A percentile compares a stretch with the other conserved stretches of the same genome.
Evolutionary conservation across 2,888 invertebrate species (phyloP).

Genomic region (Andrena flavipes): DNA sequence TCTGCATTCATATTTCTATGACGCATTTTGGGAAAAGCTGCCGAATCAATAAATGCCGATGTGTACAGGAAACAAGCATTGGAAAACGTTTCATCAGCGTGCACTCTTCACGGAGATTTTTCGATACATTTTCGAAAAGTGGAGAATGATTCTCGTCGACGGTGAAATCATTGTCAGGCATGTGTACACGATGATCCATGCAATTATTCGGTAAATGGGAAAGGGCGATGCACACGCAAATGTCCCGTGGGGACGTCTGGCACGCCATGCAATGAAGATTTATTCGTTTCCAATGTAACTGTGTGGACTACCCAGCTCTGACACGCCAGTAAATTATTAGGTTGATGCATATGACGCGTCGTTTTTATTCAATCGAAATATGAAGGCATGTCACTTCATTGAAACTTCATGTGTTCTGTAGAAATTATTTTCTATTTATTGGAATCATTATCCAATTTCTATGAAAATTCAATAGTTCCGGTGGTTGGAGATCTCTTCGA

Average conservation of each 20-base stretch:
- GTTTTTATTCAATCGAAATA: conserved; percentile 3
- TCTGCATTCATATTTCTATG: conserved; percentile 4
- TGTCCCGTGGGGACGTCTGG: conserved; percentile 59
- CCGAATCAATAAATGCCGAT: conserved; percentile 14
- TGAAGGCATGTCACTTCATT: not conserved
- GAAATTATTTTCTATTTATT: not conserved
- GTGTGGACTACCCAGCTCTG: conserved; percentile 9
- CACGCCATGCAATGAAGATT: conserved; percentile 69
- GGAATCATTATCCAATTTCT: too few species aligned
- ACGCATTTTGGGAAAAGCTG: not conserved
- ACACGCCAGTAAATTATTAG: conserved; percentile 63
- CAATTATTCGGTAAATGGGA: conserved; percentile 50
- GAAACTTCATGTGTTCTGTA: not conserved
- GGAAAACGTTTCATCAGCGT: not conserved
- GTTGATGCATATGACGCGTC: not conserved
- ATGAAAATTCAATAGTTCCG: too few species aligned
- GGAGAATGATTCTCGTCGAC: conserved; percentile 16
- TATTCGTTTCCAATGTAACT: conserved; percentile 66
- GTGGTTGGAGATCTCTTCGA: too few species aligned
- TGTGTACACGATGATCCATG: conserved; percentile 33
- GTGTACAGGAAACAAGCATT: not conserved
- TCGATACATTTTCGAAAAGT: conserved; percentile 17
- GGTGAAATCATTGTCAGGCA: conserved; percentile 3
- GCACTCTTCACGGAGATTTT: not conserved
- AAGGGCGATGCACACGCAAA: conserved; percentile 56